Conservation (phyloP, 2,797 vertebrate genomes). For the Florisuga fusca region DNA sequence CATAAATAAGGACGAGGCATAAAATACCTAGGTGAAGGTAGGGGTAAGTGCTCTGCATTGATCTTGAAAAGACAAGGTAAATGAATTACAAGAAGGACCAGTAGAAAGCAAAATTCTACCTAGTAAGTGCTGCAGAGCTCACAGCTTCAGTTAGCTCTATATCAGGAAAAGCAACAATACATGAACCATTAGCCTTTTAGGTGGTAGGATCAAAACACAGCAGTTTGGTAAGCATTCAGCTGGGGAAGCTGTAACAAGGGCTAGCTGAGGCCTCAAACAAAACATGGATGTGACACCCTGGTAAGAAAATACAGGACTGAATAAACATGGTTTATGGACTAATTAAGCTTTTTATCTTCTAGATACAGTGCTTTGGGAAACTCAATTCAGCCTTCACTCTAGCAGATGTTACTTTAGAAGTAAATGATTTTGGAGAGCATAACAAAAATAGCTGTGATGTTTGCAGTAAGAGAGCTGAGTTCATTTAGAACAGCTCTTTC, state of each 20-base stretch:
- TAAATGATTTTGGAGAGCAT: neutral
- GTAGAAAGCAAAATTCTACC: neutral
- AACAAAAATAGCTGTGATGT: constrained; percentile 6
- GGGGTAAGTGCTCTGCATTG: neutral
- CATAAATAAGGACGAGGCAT: neutral
- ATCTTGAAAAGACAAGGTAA: neutral
- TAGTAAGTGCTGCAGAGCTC: rapidly evolving
- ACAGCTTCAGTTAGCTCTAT: neutral
- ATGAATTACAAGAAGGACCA: neutral
- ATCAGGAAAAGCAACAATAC: neutral
- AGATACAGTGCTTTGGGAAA: neutral
- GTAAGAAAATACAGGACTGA: neutral
- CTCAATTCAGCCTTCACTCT: neutral
- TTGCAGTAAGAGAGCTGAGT: neutral
- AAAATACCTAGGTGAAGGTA: neutral
- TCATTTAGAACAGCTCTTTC: neutral
- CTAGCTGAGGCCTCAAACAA: neutral
- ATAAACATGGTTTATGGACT: neutral
- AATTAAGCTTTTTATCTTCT: neutral
- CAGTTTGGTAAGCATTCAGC: neutral
- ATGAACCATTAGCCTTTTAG: neutral
- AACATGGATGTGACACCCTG: rapidly evolving
- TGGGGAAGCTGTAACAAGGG: neutral
- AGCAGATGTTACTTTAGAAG: neutral
- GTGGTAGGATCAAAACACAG: neutral